phyloP scores from a whole-genome alignment of 1,140 invertebrate species.

The Adoxophyes honmai region DNA sequence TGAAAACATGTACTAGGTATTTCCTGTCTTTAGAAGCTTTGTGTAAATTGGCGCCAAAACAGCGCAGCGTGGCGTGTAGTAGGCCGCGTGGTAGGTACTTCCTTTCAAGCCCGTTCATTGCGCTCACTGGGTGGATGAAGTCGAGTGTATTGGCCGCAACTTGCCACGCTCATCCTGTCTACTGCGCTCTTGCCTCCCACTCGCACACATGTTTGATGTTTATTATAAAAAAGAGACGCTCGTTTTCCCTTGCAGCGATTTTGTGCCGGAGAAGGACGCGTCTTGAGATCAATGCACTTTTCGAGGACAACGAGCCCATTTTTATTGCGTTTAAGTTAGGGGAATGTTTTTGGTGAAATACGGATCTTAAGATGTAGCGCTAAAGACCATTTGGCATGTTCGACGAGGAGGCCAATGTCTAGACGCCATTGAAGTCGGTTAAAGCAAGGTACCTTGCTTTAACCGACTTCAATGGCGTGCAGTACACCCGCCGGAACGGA shows the following conservation, averaged over 20 bases:
- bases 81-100: slow-evolving; percentile 34
- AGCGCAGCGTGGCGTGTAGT: slow-evolving; percentile 45
- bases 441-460: slow-evolving; percentile 60
- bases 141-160: slow-evolving; percentile 70
- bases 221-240: slow-evolving; percentile 49
- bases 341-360: slow-evolving; percentile 37
- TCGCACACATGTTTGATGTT: slow-evolving; percentile 38
- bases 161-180: slow-evolving; percentile 73
- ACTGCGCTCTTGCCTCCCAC: slow-evolving; percentile 57
- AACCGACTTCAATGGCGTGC: too few relatives aligned
- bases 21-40: slow-evolving; percentile 12
- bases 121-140: slow-evolving; percentile 39
- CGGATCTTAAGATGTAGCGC: slow-evolving; percentile 42
- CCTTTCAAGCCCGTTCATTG: slow-evolving; percentile 71
- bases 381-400: slow-evolving; percentile 45
- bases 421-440: slow-evolving; percentile 69
- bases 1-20: not conserved
- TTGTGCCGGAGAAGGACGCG: slow-evolving; percentile 71
- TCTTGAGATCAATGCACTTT: slow-evolving; percentile 74
- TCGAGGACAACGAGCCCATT: slow-evolving; percentile 67
- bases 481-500: slow-evolving; percentile 20
- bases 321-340: slow-evolving; percentile 56
- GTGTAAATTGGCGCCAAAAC: slow-evolving; percentile 68
- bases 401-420: slow-evolving; percentile 38
- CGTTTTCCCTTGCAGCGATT: slow-evolving; percentile 67